Conservation (phyloP, 1,140 invertebrate genomes). For the Lysiphlebus fabarum region DNA sequence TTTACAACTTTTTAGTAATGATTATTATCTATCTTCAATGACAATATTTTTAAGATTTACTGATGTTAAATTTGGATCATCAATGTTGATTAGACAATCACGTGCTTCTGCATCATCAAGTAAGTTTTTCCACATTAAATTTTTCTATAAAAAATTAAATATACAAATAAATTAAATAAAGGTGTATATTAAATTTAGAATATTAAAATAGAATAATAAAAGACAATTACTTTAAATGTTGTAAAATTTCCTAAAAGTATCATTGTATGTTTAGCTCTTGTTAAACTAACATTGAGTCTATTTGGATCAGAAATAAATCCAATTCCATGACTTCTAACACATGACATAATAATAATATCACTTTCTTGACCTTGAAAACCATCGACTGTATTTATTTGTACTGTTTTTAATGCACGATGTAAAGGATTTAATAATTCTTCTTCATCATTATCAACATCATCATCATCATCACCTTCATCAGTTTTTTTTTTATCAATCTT, state of each 20-base stretch:
- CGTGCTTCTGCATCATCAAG: background rate
- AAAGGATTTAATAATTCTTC: background rate
- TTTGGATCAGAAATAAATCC: constrained; percentile 71
- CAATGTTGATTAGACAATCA: background rate
- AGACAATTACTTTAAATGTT: constrained; percentile 46
- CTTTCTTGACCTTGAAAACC: constrained; percentile 88
- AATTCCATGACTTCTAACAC: constrained; percentile 72
- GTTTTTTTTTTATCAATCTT: background rate
- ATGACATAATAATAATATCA: constrained; percentile 84
- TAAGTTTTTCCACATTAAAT: background rate
- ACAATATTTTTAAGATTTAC: too few relatives aligned
- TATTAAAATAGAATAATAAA: too few relatives aligned
- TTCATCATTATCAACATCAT: constrained; percentile 37
- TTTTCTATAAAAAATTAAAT: too few relatives aligned
- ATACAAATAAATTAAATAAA: too few relatives aligned
- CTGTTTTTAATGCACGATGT: background rate
- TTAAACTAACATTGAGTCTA: constrained; percentile 78
- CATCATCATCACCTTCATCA: constrained; percentile 25
- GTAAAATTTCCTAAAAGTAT: constrained; percentile 68
- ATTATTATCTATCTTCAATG: too few relatives aligned
- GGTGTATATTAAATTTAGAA: too few relatives aligned
- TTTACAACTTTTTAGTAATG: too few relatives aligned
- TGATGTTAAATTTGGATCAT: too few relatives aligned
- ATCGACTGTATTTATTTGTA: constrained; percentile 76
- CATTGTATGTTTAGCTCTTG: constrained; percentile 68